Conservation (phyloP, 2,888 invertebrate species). For the Apamea monoglypha region DNA sequence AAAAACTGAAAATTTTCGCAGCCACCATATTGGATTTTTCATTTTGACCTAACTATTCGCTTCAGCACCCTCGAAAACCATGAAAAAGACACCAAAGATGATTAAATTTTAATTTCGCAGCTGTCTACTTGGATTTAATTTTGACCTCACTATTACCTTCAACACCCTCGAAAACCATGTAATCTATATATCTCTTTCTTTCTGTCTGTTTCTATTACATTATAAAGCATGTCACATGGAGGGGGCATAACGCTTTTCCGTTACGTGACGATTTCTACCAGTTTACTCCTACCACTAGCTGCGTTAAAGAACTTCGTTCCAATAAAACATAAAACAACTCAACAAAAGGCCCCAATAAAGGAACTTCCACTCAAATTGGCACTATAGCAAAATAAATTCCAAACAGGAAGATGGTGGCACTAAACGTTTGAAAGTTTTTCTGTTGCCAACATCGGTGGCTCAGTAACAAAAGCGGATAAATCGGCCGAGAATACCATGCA, state of each 20-base stretch:
- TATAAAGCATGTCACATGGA: background rate
- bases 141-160: no score
- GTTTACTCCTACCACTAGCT: background rate
- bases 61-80: no score
- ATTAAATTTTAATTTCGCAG: no score
- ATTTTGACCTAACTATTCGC: no score
- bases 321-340: slow-evolving; percentile 16
- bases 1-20: no score
- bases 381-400: slow-evolving; percentile 67
- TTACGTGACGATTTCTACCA: background rate
- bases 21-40: no score
- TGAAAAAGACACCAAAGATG: no score
- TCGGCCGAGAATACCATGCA: slow-evolving; percentile 78
- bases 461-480: slow-evolving; percentile 80
- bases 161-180: no score
- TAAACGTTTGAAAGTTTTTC: slow-evolving; percentile 76
- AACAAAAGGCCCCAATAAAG: slow-evolving; percentile 37
- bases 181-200: no score
- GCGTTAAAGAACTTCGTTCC: background rate
- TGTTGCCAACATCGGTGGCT: slow-evolving; percentile 71
- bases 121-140: no score
- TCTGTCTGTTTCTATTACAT: no score
- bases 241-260: background rate
- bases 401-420: slow-evolving; percentile 64
- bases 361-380: slow-evolving; percentile 61